These are phyloP conservation scores for Chaetodon trifasciatus DNA, from an alignment of 2,797 vertebrate species.

Conservation along the genomic window DNA sequence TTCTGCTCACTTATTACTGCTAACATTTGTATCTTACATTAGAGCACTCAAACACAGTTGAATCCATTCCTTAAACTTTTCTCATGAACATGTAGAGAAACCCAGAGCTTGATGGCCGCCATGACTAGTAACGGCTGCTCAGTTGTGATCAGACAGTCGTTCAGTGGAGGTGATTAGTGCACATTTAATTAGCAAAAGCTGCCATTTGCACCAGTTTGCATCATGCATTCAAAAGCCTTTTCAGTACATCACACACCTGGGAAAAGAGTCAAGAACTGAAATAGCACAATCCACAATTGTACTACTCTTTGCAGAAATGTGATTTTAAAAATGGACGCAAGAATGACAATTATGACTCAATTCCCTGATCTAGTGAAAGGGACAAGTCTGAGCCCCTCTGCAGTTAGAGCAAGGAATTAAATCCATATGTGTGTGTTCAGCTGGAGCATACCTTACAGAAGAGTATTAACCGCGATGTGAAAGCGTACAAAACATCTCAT, in stretches of 20 bases:
- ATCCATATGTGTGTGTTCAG: background rate
- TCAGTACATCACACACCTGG: background rate
- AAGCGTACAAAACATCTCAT: conserved; percentile 3
- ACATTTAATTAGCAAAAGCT: background rate
- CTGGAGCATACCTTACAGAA: background rate
- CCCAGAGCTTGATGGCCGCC: background rate
- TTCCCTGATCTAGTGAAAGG: background rate
- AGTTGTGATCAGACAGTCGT: background rate
- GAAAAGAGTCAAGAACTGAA: background rate
- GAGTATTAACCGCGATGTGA: background rate
- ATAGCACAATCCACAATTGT: background rate
- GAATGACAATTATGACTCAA: background rate
- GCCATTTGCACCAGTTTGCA: background rate
- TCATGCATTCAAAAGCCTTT: background rate
- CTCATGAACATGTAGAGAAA: background rate
- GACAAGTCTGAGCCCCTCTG: background rate
- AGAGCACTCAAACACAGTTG: too few species aligned
- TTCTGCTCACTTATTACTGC: too few species aligned
- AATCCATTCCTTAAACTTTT: too few species aligned
- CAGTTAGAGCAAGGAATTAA: background rate
- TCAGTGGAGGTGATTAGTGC: background rate
- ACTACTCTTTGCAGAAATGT: background rate
- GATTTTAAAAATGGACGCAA: background rate
- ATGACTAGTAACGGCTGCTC: background rate
- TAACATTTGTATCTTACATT: too few species aligned